Conservation (phyloP, 2,888 invertebrate genomes). For the Galerucella pusilla region DNA sequence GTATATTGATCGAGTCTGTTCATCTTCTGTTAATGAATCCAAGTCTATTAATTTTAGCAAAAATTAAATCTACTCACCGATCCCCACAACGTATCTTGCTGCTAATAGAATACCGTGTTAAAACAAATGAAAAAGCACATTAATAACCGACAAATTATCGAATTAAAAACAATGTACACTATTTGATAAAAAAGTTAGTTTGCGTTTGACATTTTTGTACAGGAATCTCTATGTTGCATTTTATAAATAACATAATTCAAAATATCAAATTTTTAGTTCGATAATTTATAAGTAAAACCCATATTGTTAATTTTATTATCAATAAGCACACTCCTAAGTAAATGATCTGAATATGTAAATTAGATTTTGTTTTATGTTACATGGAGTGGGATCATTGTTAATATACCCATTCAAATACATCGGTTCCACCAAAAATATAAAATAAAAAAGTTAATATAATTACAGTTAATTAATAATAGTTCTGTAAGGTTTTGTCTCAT, state of each 20-base stretch:
- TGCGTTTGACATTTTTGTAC: no score
- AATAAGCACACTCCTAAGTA: neutral
- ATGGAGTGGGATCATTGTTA: neutral
- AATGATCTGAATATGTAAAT: neutral
- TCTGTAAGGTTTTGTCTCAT: no score
- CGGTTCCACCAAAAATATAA: neutral
- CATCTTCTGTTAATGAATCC: neutral
- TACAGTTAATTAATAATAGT: no score
- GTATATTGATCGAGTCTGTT: neutral
- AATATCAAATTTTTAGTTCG: neutral
- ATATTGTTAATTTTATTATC: neutral
- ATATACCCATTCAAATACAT: neutral
- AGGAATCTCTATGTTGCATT: no score
- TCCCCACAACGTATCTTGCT: constrained; percentile 60
- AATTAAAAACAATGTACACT: neutral
- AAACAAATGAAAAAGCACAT: constrained; percentile 14
- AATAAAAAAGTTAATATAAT: neutral
- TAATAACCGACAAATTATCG: neutral
- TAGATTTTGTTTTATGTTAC: neutral
- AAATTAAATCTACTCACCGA: constrained; percentile 57
- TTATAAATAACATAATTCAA: neutral
- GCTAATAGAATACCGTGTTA: constrained; percentile 41
- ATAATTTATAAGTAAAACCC: neutral
- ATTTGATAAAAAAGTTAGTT: no score
- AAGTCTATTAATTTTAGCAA: neutral